Conservation (phyloP, 2,113 vertebrate genomes). For the Heptranchias perlo region DNA sequence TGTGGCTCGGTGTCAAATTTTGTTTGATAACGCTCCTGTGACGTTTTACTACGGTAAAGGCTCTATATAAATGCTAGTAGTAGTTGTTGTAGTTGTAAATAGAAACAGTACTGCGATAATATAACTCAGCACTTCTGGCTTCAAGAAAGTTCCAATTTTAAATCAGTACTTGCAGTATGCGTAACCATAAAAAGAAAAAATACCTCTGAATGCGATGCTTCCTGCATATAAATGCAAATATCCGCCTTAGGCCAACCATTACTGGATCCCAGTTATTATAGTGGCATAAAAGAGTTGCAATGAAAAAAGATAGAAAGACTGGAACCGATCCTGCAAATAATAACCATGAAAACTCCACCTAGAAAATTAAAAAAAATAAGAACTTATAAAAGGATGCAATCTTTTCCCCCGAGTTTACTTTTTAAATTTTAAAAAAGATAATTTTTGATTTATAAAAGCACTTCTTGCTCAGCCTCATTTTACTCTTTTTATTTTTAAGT, state of each 20-base stretch:
- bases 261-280: conserved; percentile 99
- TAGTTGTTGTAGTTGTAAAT: too few species aligned
- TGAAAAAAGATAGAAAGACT: conserved; percentile 91
- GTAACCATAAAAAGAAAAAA: not conserved
- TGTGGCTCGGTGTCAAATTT: too few species aligned
- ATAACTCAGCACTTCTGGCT: not conserved
- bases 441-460: not conserved
- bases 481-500: not conserved
- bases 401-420: not conserved
- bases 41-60: too few species aligned
- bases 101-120: not conserved
- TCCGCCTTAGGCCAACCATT: conserved; percentile 82
- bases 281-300: conserved; percentile 79
- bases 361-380: conserved; percentile 42
- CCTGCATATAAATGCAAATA: conserved; percentile 84
- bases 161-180: not conserved
- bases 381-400: not conserved
- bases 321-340: conserved; percentile 88
- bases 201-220: conserved; percentile 88
- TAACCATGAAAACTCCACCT: conserved; percentile 93
- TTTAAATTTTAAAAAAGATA: not conserved
- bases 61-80: too few species aligned
- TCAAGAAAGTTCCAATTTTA: not conserved
- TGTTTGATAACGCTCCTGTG: too few species aligned
- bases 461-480: not conserved